These are phyloP conservation scores for Lytechinus pictus DNA, from an alignment of 35 echinoderm and acorn worm species.

Conservation along the genomic window DNA sequence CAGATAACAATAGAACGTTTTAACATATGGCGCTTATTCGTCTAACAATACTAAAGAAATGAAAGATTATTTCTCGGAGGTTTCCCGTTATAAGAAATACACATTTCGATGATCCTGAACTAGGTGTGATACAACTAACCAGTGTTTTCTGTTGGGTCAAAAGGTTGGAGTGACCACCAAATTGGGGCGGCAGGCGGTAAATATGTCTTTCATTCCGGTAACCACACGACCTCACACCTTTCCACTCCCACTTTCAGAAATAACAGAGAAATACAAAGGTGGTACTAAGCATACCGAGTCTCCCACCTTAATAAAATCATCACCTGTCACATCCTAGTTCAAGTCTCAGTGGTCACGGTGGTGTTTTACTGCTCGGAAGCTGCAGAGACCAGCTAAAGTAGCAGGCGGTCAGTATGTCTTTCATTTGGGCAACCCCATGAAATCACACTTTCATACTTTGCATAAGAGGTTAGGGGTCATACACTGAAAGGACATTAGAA, in stretches of 20 bases:
- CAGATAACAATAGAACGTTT: too few species aligned
- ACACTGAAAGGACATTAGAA: neutral
- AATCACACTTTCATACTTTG: neutral
- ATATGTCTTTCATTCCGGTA: constrained; percentile 3
- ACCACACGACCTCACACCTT: neutral
- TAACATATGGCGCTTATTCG: too few species aligned
- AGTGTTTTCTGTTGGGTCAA: neutral
- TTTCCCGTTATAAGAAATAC: too few species aligned
- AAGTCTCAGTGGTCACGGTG: neutral
- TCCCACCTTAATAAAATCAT: neutral
- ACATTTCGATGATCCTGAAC: too few species aligned
- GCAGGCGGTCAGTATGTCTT: neutral
- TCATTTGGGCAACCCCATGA: neutral
- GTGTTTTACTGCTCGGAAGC: neutral
- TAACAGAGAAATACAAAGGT: neutral
- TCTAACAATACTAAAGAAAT: too few species aligned
- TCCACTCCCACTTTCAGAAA: neutral
- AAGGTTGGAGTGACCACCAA: neutral
- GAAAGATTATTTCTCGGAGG: too few species aligned
- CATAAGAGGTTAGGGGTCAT: neutral
- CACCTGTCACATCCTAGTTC: neutral
- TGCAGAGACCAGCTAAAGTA: neutral
- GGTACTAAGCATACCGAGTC: neutral
- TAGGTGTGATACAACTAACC: neutral
- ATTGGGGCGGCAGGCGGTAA: neutral